A percentile compares a stretch with the other conserved stretches of the same genome.
These are phyloP conservation scores for Tringa solitaria DNA, from an alignment of 2,113 vertebrate species.

Conservation along the genomic window DNA sequence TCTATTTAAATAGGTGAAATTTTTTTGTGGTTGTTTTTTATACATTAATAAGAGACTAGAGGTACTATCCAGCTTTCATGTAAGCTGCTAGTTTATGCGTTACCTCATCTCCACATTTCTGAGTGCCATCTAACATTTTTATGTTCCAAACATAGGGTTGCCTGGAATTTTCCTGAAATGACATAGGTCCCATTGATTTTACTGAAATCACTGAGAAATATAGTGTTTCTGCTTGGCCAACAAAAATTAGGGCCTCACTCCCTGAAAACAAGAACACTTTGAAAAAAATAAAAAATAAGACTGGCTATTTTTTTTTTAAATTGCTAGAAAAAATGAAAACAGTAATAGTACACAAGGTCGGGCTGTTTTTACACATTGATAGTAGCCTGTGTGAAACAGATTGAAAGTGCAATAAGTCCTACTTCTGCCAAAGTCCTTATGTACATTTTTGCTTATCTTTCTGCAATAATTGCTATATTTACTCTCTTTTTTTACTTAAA, in stretches of 20 bases:
- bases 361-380: background rate
- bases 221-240: background rate
- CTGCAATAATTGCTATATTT: background rate
- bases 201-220: background rate
- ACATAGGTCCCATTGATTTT: background rate
- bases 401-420: background rate
- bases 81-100: background rate
- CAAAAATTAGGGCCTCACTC: background rate
- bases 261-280: background rate
- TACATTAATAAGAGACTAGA: background rate
- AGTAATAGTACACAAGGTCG: background rate
- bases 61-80: background rate
- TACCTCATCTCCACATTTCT: background rate
- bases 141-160: background rate
- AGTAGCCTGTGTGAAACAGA: background rate
- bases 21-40: background rate
- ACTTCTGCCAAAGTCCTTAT: background rate
- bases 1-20: background rate
- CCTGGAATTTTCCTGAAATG: background rate
- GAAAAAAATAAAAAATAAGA: background rate
- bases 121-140: background rate
- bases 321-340: too few relatives aligned
- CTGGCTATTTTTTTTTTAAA: background rate
- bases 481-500: background rate
- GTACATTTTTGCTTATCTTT: background rate